Percentiles rank a stretch among this genome's conserved stretches.
Evolutionary conservation across 2,113 vertebrate species (phyloP).

Genomic region (Neotragus moschatus): DNA sequence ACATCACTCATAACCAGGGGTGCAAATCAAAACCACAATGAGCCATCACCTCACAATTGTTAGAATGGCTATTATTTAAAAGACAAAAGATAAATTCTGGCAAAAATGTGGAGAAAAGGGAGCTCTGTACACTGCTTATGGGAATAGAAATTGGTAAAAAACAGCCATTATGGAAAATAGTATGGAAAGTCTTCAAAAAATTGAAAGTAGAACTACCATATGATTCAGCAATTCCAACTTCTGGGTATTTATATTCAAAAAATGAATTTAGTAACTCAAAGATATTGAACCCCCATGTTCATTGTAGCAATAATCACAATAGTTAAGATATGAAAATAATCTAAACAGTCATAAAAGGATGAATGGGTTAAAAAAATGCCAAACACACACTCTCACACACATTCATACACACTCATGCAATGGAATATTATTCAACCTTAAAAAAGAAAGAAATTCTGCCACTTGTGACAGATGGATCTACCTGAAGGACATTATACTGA

Average conservation of each 20-base stretch:
- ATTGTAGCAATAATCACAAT: neutral
- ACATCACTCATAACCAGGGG: neutral
- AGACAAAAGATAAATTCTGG: neutral
- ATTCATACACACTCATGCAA: neutral
- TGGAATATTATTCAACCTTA: neutral
- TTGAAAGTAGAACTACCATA: neutral
- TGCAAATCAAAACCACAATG: neutral
- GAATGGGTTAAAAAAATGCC: neutral
- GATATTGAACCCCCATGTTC: neutral
- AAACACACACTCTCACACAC: neutral
- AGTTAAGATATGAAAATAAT: neutral
- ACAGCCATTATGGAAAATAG: neutral
- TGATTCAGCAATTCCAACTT: neutral
- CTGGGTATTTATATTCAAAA: neutral
- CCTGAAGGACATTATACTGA: neutral
- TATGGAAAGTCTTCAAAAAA: neutral
- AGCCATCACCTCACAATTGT: neutral
- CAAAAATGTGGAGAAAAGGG: neutral
- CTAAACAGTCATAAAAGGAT: neutral
- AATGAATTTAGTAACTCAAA: neutral
- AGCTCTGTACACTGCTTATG: neutral
- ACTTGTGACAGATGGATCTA: neutral
- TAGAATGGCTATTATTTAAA: neutral
- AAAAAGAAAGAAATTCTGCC: neutral
- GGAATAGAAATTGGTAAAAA: neutral